Percentiles rank a stretch among this genome's conserved stretches.
These are phyloP conservation scores for Monopis laevigella DNA, from an alignment of 2,888 invertebrate species.

Conservation along the genomic window DNA sequence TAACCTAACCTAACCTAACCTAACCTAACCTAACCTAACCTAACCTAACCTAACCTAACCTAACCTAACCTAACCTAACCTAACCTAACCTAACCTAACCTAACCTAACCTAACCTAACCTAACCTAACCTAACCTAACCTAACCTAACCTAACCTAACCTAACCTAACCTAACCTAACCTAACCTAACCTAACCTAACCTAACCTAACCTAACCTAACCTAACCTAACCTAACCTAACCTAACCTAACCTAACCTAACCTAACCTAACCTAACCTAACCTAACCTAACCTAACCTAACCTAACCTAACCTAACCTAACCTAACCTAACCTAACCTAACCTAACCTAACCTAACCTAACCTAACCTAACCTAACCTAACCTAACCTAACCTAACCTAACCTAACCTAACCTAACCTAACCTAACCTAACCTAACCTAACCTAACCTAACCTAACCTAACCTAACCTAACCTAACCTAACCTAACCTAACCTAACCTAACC, in stretches of 20 bases:
- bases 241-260: constrained; percentile 13
- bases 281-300: constrained; percentile 13
- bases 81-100: constrained; percentile 12
- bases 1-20: constrained; percentile 15
- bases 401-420: constrained; percentile 16
- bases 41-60: constrained; percentile 15
- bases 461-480: constrained; percentile 16
- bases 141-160: constrained; percentile 12
- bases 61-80: constrained; percentile 15
- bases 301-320: constrained; percentile 14
- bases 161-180: constrained; percentile 15
- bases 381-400: constrained; percentile 12
- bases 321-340: constrained; percentile 16
- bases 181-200: constrained; percentile 16
- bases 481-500: constrained; percentile 16
- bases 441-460: constrained; percentile 17
- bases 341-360: constrained; percentile 13
- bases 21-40: constrained; percentile 15
- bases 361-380: constrained; percentile 15
- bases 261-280: constrained; percentile 13
- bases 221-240: constrained; percentile 12
- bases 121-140: constrained; percentile 14
- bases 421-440: too few relatives aligned
- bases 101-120: constrained; percentile 14
- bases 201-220: constrained; percentile 14